A percentile compares a stretch with the other conserved stretches of the same genome.
These are phyloP conservation scores for Teinopalpus imperialis DNA, from an alignment of 2,888 invertebrate genomes.

Conservation along the genomic window DNA sequence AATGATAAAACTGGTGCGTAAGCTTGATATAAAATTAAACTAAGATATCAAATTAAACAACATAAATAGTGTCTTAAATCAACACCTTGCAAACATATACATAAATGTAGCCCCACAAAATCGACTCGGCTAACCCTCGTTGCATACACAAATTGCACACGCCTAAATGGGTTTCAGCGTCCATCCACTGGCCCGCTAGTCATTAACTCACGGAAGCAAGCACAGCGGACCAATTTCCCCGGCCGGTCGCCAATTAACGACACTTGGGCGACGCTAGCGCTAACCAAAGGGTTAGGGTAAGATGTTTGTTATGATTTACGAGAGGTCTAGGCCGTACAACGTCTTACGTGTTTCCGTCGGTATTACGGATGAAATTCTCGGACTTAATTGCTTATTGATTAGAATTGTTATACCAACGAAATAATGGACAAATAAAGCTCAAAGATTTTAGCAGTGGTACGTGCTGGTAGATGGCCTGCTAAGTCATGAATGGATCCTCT, in stretches of 20 bases:
- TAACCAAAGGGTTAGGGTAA: conserved; percentile 67
- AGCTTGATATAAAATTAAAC: no score
- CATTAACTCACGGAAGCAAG: conserved; percentile 78
- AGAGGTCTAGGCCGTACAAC: conserved; percentile 13
- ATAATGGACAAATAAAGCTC: background rate
- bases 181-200: conserved; percentile 76
- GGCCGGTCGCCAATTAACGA: conserved; percentile 75
- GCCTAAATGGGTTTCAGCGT: conserved; percentile 76
- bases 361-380: conserved; percentile 5
- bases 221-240: conserved; percentile 78
- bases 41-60: no score
- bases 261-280: conserved; percentile 62
- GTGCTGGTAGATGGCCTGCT: no score
- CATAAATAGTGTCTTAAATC: conserved; percentile 19
- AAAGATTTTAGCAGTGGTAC: background rate
- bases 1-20: no score
- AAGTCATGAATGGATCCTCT: no score
- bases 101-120: conserved; percentile 47
- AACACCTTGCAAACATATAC: conserved; percentile 1
- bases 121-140: conserved; percentile 58
- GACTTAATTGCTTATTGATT: conserved; percentile 16
- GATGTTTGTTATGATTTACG: conserved; percentile 56
- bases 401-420: no score
- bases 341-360: conserved; percentile 9
- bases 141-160: conserved; percentile 74